Conservation (phyloP, 92 coral and sea anemone species). For the Anthopleura xanthogrammica region DNA sequence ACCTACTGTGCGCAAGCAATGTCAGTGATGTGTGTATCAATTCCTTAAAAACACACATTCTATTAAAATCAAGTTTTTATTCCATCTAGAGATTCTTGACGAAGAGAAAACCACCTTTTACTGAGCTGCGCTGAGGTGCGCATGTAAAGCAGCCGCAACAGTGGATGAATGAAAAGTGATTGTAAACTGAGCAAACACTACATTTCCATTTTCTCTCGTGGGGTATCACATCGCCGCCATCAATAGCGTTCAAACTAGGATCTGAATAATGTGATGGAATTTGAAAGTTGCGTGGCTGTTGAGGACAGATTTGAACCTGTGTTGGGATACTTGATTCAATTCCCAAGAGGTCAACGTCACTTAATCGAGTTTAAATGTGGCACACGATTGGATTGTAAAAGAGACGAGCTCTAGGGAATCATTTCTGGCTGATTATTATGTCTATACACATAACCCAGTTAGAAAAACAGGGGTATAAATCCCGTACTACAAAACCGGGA, state of each 20-base stretch:
- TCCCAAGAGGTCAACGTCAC: constrained; percentile 34
- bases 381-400: constrained; percentile 44
- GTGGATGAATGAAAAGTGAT: not conserved
- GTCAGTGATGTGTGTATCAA: constrained; percentile 9
- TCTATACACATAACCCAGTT: constrained; percentile 68
- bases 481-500: constrained; percentile 50
- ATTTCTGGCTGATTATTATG: constrained; percentile 49
- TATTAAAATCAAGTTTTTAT: not conserved
- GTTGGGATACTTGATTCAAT: constrained; percentile 44
- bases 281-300: constrained; percentile 45
- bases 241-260: not conserved
- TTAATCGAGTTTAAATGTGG: constrained; percentile 32
- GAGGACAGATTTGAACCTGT: constrained; percentile 53
- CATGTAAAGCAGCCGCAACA: not conserved
- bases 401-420: constrained; percentile 32
- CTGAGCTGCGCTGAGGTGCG: not conserved
- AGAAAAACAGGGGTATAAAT: constrained; percentile 59
- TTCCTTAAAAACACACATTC: not conserved
- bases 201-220: constrained; percentile 1
- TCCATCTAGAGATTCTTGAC: not conserved
- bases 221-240: constrained; percentile 22
- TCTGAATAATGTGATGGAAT: constrained; percentile 63
- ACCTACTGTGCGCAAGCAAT: constrained; percentile 20
- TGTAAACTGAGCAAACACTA: not conserved
- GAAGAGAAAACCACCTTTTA: not conserved